phyloP scores from a whole-genome alignment of 2,113 vertebrate genomes.

The Malaclemys terrapin region DNA sequence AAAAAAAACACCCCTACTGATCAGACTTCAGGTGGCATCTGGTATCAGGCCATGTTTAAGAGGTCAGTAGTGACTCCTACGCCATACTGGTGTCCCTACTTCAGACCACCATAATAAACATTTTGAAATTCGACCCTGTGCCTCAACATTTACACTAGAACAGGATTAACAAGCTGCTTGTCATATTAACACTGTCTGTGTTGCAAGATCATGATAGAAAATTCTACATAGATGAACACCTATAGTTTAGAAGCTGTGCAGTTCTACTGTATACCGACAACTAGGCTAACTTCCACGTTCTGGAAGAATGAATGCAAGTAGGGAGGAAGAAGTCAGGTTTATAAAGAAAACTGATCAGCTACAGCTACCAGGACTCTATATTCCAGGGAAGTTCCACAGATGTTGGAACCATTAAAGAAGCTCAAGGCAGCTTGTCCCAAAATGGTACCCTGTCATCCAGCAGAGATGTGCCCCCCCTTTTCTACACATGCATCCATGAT shows the following conservation, averaged over 20 bases:
- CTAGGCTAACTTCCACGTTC: not conserved
- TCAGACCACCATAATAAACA: not conserved
- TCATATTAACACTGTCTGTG: not conserved
- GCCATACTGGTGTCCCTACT: not conserved
- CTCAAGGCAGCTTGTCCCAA: not conserved
- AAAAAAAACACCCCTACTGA: not conserved
- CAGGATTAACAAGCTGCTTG: not conserved
- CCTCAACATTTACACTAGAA: not conserved
- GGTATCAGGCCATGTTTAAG: not conserved
- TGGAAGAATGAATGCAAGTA: not conserved
- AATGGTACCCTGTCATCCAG: not conserved
- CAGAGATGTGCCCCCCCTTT: not conserved
- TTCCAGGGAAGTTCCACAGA: not conserved
- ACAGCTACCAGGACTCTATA: not conserved
- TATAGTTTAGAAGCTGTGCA: not conserved
- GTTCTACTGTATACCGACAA: not conserved
- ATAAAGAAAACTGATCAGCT: not conserved
- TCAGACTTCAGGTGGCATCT: not conserved
- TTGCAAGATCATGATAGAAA: not conserved
- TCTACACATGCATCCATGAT: not conserved
- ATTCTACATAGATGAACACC: not conserved
- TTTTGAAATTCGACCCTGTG: not conserved
- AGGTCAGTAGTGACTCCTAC: not conserved
- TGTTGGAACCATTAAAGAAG: not conserved
- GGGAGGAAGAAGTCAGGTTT: not conserved